A percentile compares a stretch with the other conserved stretches of the same genome.
Conservation (phyloP, 2,797 vertebrate species). For the Aselliscus stoliczkanus region DNA sequence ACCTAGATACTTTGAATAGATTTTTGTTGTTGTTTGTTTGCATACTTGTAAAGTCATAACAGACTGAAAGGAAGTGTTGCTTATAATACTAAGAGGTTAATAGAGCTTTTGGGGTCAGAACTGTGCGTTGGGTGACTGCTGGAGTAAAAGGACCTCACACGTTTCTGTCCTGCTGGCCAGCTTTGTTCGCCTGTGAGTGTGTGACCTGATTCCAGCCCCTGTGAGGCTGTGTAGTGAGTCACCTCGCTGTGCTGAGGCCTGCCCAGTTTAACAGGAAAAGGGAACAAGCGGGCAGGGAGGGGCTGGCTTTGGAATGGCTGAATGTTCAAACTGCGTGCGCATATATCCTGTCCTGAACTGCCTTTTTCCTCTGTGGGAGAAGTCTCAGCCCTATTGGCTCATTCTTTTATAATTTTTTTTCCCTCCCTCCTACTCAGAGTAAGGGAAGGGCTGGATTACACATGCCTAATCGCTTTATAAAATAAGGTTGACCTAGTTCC, state of each 20-base stretch:
- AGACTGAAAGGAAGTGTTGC: neutral
- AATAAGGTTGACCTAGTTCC: conserved; percentile 82
- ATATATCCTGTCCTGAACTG: conserved; percentile 65
- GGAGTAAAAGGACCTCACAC: neutral
- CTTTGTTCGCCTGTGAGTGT: neutral
- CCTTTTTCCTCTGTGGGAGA: conserved; percentile 2
- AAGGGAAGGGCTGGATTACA: conserved; percentile 77
- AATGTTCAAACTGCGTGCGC: neutral
- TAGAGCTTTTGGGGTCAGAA: neutral
- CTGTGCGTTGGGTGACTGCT: neutral
- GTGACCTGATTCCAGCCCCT: conserved; percentile 61
- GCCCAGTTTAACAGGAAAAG: conserved; percentile 67
- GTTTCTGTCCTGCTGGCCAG: neutral
- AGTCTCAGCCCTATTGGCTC: conserved; percentile 47
- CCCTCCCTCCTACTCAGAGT: neutral
- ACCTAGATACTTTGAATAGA: neutral
- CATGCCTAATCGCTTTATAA: conserved; percentile 78
- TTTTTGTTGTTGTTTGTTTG: neutral
- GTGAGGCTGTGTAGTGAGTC: conserved; percentile 56
- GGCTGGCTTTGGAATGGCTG: neutral
- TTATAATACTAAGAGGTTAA: neutral
- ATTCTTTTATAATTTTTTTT: neutral
- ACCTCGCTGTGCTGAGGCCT: conserved; percentile 49
- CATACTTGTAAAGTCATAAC: neutral
- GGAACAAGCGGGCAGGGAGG: conserved; percentile 39